These are phyloP conservation scores for Sinhomidia bicolor DNA, from an alignment of 2,888 invertebrate genomes.

Conservation along the genomic window DNA sequence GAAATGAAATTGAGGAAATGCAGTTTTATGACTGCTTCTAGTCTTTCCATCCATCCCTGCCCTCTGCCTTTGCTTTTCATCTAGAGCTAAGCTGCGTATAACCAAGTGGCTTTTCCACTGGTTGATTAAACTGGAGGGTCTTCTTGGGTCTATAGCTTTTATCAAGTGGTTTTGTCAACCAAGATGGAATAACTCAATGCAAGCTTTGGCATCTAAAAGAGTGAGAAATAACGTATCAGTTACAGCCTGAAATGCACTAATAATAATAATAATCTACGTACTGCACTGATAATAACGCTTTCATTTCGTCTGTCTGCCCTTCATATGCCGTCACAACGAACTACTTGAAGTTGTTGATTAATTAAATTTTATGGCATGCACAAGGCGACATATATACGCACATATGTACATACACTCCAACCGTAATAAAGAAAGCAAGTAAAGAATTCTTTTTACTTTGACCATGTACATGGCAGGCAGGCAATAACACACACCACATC, in stretches of 20 bases:
- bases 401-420: neutral
- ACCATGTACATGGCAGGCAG: neutral
- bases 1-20: conserved; percentile 80
- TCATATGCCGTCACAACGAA: neutral
- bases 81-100: neutral
- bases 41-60: conserved; percentile 17
- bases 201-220: too few species aligned
- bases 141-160: too few species aligned
- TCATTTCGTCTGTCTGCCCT: neutral
- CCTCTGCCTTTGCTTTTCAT: neutral
- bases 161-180: conserved; percentile 64
- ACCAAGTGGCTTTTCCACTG: too few species aligned
- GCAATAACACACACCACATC: neutral
- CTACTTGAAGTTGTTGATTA: conserved; percentile 55
- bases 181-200: neutral
- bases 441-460: neutral
- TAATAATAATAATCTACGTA: conserved; percentile 49
- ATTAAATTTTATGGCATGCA: conserved; percentile 70
- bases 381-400: too few species aligned
- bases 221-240: conserved; percentile 55
- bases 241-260: conserved; percentile 45
- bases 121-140: conserved; percentile 24
- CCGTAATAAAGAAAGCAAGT: neutral
- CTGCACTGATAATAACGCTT: conserved; percentile 31
- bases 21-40: conserved; percentile 79